Base-by-base conservation (phyloP, 2,113 vertebrate species). In the Oceanodroma tethys region DNA sequence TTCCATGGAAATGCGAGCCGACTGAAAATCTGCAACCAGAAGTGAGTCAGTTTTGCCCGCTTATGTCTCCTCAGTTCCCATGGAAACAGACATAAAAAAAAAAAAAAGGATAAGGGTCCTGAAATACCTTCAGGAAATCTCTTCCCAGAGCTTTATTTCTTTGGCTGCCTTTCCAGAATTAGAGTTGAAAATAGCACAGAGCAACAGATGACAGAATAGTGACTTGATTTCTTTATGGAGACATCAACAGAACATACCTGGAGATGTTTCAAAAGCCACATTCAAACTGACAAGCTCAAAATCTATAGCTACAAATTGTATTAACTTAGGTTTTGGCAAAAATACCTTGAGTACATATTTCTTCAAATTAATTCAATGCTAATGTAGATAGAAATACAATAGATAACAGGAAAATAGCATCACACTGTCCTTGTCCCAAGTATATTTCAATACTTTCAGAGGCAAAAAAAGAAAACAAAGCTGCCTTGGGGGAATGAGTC, bases 1-100 rank as follows among this genome's bases (percentile, higher is more conserved):
- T 97, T 93, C 95, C 88, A 97, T 94, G 89, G 93, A 92, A 97
- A 97, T 89, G 53, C 91, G 93, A 88, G 91, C 76, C 94, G 88
- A 90, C 80, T 42, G 58, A 96, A 92, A 95, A 93, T 82, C 94
- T 97, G 91, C 81, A 87, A 96, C 22, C 56, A 97, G 76, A 95
- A 96, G 53, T 82, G 85, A 97, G 86, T 93, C 91, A 97, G 93
- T 95, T 96, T 88, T 92, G 89, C 70, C 89, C 93, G 91, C 97
- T 97, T 98, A 92, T 73, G 87, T 95, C 95, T 93, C 93, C 38
- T 78, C 73, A 53, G 95, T 97, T 96, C 38, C 95, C 92, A 95
- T 94, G 80, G 97, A 95, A 98, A 98, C 89, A 94, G 96, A 96
- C 86, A 75, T 88, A 85, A 72, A 42, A 55, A 67, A 9, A 59